phyloP scores from a whole-genome alignment of 2,797 vertebrate species.

The Echiichthys vipera region DNA sequence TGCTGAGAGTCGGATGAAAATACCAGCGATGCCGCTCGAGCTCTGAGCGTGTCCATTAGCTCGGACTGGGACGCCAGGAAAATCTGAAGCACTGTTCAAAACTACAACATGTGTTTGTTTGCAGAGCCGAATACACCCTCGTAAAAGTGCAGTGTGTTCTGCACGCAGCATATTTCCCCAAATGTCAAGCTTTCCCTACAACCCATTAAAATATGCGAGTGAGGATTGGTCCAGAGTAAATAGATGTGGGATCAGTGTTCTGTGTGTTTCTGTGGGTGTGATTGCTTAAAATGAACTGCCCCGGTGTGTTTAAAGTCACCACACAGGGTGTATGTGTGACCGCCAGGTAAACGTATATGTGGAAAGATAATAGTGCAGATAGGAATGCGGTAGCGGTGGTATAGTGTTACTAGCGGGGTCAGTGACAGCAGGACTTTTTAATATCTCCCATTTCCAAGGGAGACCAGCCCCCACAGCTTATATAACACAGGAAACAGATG shows the following conservation, averaged over 20 bases:
- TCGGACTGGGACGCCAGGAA: too few species aligned
- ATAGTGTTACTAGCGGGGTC: constrained; percentile 63
- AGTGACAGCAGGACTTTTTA: constrained; percentile 74
- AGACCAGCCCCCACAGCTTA: constrained; percentile 79
- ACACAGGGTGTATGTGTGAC: neutral
- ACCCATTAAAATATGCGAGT: neutral
- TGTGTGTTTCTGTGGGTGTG: neutral
- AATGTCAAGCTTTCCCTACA: neutral
- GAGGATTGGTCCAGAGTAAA: neutral
- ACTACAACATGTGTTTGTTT: too few species aligned
- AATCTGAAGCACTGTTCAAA: too few species aligned
- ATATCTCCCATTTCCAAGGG: constrained; percentile 71
- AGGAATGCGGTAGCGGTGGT: constrained; percentile 49
- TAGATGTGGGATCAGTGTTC: neutral
- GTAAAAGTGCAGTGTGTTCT: too few species aligned
- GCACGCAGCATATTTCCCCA: neutral
- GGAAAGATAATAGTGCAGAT: constrained; percentile 14
- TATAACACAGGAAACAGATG: constrained; percentile 85
- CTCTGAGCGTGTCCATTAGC: too few species aligned
- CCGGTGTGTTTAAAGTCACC: neutral
- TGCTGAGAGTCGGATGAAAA: neutral
- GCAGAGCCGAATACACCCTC: too few species aligned
- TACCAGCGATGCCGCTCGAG: too few species aligned
- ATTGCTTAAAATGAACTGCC: neutral
- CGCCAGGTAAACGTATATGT: neutral